Base-by-base conservation (phyloP, 2,888 invertebrate species). In the Drosophila atroscutellata region DNA sequence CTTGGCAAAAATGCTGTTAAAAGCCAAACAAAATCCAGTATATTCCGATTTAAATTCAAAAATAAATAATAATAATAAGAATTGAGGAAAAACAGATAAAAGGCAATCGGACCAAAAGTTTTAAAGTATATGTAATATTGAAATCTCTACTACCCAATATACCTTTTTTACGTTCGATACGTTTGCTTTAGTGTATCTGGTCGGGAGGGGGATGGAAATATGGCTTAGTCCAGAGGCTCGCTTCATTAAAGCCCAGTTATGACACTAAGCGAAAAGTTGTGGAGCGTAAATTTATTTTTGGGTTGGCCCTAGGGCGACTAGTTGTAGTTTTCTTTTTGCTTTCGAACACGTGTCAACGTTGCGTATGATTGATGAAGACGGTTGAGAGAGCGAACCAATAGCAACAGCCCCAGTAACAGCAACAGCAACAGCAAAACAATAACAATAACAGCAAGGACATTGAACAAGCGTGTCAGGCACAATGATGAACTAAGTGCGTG, bases 301-400 rank as follows among this genome's bases (percentile, higher is more conserved):
- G 28, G 45, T 50, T 39, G 34, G 34, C 52, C 15, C 11, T 36
- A 26, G 37, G 54, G 32, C 47, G 39, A 42, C 62, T 57, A 7
- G 7, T 24, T 59, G 64, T 77, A 77, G 74, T 74, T 80, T 77
- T 69, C 67, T 67, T 75, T 62, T 72, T 68, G 72, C 69, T 61
- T 74, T 63, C 60, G 77, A 74, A 73, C 85, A 77, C 81, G 85
- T 87, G 88, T 86, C 88, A 83, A 80, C 88, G 70, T 83, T 86
- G 88, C 85, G 85, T 86, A 88, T 86, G 85, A 86, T 86, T 86
- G 85, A 86, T 86, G 85, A 80, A 77, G 86, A 81, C 84, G 60
- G 36, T 36, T 24, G 8, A 28, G 71, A 59, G 51, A 39, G 63
- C 45, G 50, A 68, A 28, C 39, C 36, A 49, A 11, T 51, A 55